A percentile compares a stretch with the other conserved stretches of the same genome.
These are phyloP conservation scores for Hippotragus niger DNA, from an alignment of 2,113 vertebrate genomes.

Conservation along the genomic window DNA sequence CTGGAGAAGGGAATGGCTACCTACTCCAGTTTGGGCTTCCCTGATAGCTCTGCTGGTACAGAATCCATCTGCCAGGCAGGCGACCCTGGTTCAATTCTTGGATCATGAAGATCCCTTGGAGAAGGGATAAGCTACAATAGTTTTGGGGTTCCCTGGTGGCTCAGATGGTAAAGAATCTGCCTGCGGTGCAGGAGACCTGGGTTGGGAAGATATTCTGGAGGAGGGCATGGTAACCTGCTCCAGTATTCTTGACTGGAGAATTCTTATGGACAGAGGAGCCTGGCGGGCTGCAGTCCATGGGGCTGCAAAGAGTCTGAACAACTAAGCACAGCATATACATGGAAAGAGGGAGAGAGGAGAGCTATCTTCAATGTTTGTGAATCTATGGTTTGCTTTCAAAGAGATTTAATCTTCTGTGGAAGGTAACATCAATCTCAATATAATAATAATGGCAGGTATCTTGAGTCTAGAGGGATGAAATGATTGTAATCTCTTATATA, in stretches of 20 bases:
- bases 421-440: not conserved
- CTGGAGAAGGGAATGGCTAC: not conserved
- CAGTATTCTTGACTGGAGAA: not conserved
- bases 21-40: not conserved
- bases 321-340: not conserved
- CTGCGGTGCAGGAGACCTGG: not conserved
- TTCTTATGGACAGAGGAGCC: not conserved
- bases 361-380: not conserved
- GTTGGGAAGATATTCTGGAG: not conserved
- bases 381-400: not conserved
- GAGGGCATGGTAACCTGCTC: not conserved
- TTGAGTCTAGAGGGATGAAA: not conserved
- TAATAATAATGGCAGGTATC: not conserved
- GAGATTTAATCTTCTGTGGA: not conserved
- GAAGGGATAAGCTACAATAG: not conserved
- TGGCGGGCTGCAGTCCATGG: not conserved
- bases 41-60: not conserved
- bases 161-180: not conserved
- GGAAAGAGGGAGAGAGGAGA: not conserved
- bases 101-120: not conserved
- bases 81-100: not conserved
- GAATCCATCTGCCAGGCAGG: not conserved
- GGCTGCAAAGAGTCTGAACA: not conserved
- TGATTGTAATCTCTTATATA: not conserved
- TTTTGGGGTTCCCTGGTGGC: not conserved